Conservation (phyloP, 2,888 invertebrate genomes). For the Alloscopus bannaensis region DNA sequence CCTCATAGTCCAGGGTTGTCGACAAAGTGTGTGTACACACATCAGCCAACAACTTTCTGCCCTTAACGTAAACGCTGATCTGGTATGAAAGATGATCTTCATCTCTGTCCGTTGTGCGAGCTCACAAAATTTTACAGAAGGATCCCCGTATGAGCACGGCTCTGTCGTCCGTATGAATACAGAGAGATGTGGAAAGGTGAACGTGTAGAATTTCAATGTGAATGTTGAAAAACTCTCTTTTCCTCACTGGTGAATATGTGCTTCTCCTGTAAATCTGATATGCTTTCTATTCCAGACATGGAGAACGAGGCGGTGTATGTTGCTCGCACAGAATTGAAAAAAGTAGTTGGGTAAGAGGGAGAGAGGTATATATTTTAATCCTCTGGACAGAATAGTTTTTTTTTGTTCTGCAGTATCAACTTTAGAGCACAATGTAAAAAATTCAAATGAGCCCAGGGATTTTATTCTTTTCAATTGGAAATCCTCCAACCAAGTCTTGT, state of each 20-base stretch:
- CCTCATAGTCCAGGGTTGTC: too few species aligned
- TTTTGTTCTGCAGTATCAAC: conserved; percentile 15
- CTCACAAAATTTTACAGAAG: conserved; percentile 12
- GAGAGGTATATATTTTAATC: conserved; percentile 37
- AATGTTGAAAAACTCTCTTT: background rate
- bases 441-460: conserved; percentile 46
- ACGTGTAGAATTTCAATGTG: conserved; percentile 10
- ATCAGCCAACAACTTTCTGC: too few species aligned
- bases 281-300: background rate
- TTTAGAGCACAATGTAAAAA: conserved; percentile 22
- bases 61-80: too few species aligned
- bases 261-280: conserved; percentile 5
- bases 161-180: too few species aligned
- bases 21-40: too few species aligned
- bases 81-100: conserved; percentile 54
- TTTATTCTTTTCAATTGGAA: too few species aligned
- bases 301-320: background rate
- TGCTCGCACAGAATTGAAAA: background rate
- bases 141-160: background rate
- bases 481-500: too few species aligned
- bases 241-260: background rate
- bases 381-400: conserved; percentile 47
- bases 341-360: background rate
- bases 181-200: conserved; percentile 10
- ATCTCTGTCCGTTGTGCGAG: conserved; percentile 37